A percentile compares a stretch with the other conserved stretches of the same genome.
Conservation (phyloP, 2,888 invertebrate genomes). For the Rapana venosa region DNA sequence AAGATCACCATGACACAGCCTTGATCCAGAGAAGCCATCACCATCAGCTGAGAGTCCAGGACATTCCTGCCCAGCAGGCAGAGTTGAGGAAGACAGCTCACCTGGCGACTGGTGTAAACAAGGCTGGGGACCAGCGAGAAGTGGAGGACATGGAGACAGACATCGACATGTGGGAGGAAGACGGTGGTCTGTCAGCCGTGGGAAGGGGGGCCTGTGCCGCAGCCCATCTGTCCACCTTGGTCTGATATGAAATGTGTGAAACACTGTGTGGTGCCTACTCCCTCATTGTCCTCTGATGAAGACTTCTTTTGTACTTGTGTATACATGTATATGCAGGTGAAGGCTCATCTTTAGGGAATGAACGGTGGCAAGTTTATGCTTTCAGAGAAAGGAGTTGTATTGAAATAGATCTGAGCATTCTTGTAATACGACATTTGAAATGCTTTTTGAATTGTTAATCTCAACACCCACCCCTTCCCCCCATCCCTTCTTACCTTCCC, state of each 20-base stretch:
- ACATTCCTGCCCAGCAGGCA: background rate
- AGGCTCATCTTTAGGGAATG: no score
- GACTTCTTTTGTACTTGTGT: no score
- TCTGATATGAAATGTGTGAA: background rate
- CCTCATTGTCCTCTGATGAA: no score
- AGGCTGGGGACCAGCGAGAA: background rate
- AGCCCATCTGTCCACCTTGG: constrained; percentile 3
- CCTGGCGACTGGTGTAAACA: background rate
- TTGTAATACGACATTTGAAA: no score
- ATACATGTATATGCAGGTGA: no score
- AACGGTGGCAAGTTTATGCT: no score
- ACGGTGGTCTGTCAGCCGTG: background rate
- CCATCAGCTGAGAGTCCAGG: background rate
- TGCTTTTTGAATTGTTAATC: no score
- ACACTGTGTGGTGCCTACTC: no score
- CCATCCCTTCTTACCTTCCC: no score
- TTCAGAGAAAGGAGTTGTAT: no score
- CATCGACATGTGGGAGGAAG: constrained; percentile 1
- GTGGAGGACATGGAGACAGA: constrained; percentile 24
- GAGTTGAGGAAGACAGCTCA: background rate
- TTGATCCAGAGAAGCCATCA: background rate
- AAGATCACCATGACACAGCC: background rate
- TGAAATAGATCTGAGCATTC: no score
- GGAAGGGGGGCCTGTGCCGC: background rate
- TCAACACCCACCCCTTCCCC: no score